Evolutionary conservation across 2,113 vertebrate species (phyloP), one percentile per base, ranked within the genome.

Genomic region (Empidonax alnorum): DNA sequence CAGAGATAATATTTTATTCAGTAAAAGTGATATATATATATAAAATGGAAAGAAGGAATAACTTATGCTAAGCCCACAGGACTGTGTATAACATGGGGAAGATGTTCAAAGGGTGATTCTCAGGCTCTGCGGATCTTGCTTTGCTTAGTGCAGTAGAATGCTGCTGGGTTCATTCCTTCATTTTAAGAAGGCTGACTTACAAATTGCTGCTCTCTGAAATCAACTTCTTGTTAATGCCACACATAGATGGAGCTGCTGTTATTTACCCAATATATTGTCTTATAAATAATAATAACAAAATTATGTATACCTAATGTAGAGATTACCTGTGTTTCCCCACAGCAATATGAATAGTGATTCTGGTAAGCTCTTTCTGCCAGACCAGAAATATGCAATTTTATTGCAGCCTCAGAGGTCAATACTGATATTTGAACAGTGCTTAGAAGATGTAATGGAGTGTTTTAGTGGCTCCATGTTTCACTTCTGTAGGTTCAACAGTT

Each of bases 391-490:
- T 80, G 62, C 53, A 89, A 95, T 89, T 95, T 95, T 59, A 35
- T 67, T 94, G 44, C 85, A 94, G 87, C 77, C 90, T 92, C 96
- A 61, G 89, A 95, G 80, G 93, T 89, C 96, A 95, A 97, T 84
- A 91, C 13, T 84, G 55, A 22, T 95, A n/a, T 94, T 95, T 95
- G 88, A 89, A 58, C 44, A 87, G 67, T 69, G 53, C 91, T 95
- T 77, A 47, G 87, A 72, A 93, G 80, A 68, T 67, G 31, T 94
- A 92, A 96, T 93, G 74, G 84, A 96, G 76, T 67, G 49, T 59
- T 97, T 90, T 46, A 82, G 74, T 92, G 78, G 27, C 62, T 83
- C 28, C 0, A 2, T 65, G 81, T 58, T 93, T 94, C 37, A 4
- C 52, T 93, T 72, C 41, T 80, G 62, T 35, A 39, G 44, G 18